Base-by-base conservation (phyloP, 2,888 invertebrate genomes). In the Bugula neritina region DNA sequence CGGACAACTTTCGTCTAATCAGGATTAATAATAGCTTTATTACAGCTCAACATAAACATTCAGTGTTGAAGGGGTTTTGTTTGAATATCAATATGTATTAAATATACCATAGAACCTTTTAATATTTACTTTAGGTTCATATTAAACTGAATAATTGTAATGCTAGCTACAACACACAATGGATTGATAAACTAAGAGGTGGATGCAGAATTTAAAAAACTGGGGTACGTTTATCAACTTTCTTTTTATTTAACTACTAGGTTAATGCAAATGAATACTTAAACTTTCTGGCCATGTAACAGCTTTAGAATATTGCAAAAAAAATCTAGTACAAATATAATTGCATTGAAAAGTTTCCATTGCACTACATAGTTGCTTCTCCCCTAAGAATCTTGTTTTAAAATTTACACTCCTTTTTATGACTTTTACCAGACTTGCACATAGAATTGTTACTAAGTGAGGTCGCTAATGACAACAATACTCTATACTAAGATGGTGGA, bases 391-490 rank as follows among this genome's bases (percentile, higher is more conserved):
- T n/a, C n/a, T n/a, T n/a, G n/a, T n/a, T n/a, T n/a, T n/a, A n/a
- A n/a, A n/a, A n/a, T 63, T 31, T 63, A 63, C 63, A 31, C 63
- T 27, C 29, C 63, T 63, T 13, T 10, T 31, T 25, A 43, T 31
- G 27, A 63, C 10, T 13, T 63, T 63, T 29, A 25, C 21, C 63
- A 3, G 63, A 13, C 63, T 63, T 27, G 10, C 2, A 31, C 31
- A 13, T 63, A 31, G 21, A 63, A 27, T 63, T 31, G 63, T 63
- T 63, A 63, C 63, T 31, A 63, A 63, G 63, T 27, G 63, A 27
- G 34, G 63, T 63, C 63, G 63, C 63, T 63, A 63, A 63, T 63
- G 63, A 63, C 63, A 63, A 63, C 63, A 63, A 25, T 23, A 31
- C 31, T 34, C 43, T 43, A 43, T 43, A 27, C 63, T n/a, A 63